A percentile compares a stretch with the other conserved stretches of the same genome.
These are phyloP conservation scores for Trichoplusia ni DNA, from an alignment of 1,140 invertebrate species.

Conservation along the genomic window DNA sequence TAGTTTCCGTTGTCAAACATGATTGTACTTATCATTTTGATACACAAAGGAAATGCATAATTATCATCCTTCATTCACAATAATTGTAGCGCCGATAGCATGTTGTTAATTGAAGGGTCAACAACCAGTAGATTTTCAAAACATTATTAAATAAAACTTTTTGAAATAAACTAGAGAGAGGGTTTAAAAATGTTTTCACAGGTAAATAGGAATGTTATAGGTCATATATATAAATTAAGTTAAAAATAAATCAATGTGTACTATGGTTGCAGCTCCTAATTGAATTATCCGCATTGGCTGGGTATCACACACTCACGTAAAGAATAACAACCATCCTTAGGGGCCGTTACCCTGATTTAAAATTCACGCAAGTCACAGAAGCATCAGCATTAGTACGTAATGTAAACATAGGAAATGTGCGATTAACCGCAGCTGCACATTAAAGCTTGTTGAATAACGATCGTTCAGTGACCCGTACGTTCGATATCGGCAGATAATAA, in stretches of 20 bases:
- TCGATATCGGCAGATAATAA: conserved; percentile 44
- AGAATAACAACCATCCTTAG: conserved; percentile 14
- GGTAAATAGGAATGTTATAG: neutral
- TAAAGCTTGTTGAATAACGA: conserved; percentile 21
- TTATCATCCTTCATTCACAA: conserved; percentile 1
- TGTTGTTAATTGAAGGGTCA: conserved; percentile 4
- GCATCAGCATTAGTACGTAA: conserved; percentile 14
- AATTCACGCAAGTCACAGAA: conserved; percentile 13
- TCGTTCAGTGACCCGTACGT: conserved; percentile 55
- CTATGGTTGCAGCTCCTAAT: conserved; percentile 8
- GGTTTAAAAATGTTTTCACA: too few relatives aligned
- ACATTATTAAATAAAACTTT: too few relatives aligned
- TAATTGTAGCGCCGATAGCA: neutral
- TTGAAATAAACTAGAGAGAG: too few relatives aligned
- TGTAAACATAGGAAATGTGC: conserved; percentile 17
- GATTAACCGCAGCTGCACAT: conserved; percentile 21
- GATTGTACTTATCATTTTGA: neutral
- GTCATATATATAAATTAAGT: neutral
- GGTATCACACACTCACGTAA: conserved; percentile 10
- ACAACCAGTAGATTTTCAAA: conserved; percentile 1
- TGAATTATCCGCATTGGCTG: conserved; percentile 15
- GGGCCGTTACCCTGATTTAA: conserved; percentile 18
- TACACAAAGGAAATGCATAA: conserved; percentile 13
- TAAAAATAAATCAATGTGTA: neutral
- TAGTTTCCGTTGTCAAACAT: neutral